These are phyloP conservation scores for Scolopax bukidnonensis DNA, from an alignment of 2,797 vertebrate species.

Conservation along the genomic window DNA sequence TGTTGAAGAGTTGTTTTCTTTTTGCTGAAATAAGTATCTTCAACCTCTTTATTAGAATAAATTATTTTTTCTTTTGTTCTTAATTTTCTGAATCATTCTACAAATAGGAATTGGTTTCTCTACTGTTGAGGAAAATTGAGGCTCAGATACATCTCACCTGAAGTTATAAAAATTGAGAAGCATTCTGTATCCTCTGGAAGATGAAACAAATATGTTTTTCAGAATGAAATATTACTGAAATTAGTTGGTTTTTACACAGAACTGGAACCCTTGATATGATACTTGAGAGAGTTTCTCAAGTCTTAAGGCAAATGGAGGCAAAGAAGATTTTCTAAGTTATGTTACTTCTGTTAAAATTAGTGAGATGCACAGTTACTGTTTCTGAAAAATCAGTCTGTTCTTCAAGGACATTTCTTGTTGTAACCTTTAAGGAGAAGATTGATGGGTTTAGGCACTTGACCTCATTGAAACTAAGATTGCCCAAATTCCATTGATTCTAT, in stretches of 20 bases:
- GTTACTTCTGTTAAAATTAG: background rate
- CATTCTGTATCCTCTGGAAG: background rate
- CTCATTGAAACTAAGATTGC: background rate
- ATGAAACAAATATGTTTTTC: background rate
- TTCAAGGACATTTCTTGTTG: background rate
- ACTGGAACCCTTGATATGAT: background rate
- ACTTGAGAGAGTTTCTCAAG: background rate
- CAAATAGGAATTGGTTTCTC: background rate
- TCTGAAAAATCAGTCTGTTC: background rate
- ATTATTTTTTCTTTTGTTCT: background rate
- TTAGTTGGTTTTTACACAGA: background rate
- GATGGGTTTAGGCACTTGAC: background rate
- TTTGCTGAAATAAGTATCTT: background rate
- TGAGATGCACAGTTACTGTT: background rate
- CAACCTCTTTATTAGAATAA: background rate
- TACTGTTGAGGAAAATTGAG: background rate
- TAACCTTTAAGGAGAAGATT: background rate
- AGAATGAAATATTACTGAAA: background rate
- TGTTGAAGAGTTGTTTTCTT: background rate
- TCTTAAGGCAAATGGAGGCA: background rate
- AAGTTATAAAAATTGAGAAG: background rate
- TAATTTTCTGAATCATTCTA: background rate
- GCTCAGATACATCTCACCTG: background rate
- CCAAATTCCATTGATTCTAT: background rate
- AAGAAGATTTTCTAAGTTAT: background rate